Percentiles rank a stretch among this genome's conserved stretches.
Evolutionary conservation across 2,888 invertebrate species (phyloP).

Genomic region (Abscondita cerata): DNA sequence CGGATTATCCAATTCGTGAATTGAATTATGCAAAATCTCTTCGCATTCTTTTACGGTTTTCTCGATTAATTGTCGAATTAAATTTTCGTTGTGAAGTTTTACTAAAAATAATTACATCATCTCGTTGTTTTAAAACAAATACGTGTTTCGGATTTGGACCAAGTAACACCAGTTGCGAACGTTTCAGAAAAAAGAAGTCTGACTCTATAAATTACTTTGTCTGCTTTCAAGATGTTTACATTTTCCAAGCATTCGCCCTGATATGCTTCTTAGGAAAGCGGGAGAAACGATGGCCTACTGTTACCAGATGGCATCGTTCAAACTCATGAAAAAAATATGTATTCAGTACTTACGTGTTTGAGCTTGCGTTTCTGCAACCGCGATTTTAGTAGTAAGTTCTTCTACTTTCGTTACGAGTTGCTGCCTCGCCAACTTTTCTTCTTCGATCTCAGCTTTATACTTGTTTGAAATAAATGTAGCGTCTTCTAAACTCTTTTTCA

Average conservation of each 20-base stretch:
- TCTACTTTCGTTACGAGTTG: conserved; percentile 58
- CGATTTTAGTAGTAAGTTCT: conserved; percentile 47
- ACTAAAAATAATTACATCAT: conserved; percentile 38
- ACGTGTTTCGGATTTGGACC: no score
- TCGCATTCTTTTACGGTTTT: conserved; percentile 53
- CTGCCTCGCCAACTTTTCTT: conserved; percentile 71
- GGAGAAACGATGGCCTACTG: no score
- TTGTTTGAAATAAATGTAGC: conserved; percentile 68
- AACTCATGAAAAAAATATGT: no score
- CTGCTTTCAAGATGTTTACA: no score
- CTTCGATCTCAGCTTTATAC: conserved; percentile 70
- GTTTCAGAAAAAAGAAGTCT: no score
- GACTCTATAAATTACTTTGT: no score
- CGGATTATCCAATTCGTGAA: conserved; percentile 72
- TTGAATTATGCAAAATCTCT: conserved; percentile 51
- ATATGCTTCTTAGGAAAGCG: no score
- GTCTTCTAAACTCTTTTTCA: conserved; percentile 69
- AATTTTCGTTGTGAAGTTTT: conserved; percentile 45
- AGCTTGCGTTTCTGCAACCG: conserved; percentile 57
- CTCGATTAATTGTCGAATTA: conserved; percentile 46
- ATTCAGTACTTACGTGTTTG: conserved; percentile 46
- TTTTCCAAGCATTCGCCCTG: no score
- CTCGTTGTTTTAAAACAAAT: no score
- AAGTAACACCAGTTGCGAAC: no score
- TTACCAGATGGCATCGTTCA: no score